Conservation (phyloP, 1,140 invertebrate genomes). For the Aleiodes sp. region DNA sequence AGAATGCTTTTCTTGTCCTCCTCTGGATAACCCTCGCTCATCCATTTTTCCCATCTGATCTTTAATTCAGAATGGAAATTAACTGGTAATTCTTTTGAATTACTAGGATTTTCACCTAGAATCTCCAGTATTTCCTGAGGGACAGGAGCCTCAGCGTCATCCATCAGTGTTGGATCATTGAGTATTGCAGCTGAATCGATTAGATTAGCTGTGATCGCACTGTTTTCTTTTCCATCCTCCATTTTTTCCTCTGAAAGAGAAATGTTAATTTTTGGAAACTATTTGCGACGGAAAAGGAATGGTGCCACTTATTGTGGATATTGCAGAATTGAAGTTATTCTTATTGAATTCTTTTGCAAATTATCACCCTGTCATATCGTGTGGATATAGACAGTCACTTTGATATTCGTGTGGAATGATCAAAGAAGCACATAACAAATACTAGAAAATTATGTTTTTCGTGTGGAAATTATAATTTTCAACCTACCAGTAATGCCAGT, state of each 20-base stretch:
- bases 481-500: background rate
- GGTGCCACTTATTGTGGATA: conserved; percentile 6
- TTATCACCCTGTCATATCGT: conserved; percentile 4
- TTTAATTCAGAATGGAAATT: conserved; percentile 25
- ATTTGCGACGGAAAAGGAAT: background rate
- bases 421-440: background rate
- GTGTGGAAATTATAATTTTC: background rate
- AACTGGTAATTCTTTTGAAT: conserved; percentile 14
- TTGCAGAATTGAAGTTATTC: background rate
- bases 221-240: background rate
- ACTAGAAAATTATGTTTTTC: conserved; percentile 18
- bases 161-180: background rate
- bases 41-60: conserved; percentile 20
- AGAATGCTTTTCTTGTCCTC: conserved; percentile 27
- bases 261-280: no score
- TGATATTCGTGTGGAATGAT: conserved; percentile 24
- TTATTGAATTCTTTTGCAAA: conserved; percentile 8
- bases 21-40: conserved; percentile 21
- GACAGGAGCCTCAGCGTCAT: background rate
- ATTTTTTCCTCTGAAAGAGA: background rate
- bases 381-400: background rate
- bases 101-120: conserved; percentile 26
- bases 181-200: background rate
- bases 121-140: conserved; percentile 18
- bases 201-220: background rate